Conservation (phyloP, 2,113 vertebrate genomes). For the Zingel zingel region DNA sequence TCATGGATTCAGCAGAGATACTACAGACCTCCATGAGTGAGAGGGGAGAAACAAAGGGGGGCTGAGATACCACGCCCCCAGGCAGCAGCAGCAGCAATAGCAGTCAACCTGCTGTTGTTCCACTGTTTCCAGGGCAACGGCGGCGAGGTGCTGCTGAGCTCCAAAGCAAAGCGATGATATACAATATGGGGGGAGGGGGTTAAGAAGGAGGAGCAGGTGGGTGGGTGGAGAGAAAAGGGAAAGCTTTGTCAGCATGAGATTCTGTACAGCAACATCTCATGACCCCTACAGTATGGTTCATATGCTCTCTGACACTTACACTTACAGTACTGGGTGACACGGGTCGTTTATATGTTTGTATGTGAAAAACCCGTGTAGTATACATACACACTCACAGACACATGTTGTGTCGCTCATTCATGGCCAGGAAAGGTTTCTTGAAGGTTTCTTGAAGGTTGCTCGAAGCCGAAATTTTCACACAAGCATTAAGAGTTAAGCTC, state of each 20-base stretch:
- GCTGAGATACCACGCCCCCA: slow-evolving; percentile 65
- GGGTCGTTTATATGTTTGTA: not conserved
- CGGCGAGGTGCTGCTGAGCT: slow-evolving; percentile 82
- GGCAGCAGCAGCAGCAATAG: slow-evolving; percentile 57
- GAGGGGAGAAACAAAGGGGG: slow-evolving; percentile 38
- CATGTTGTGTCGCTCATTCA: slow-evolving; percentile 2
- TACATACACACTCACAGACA: not conserved
- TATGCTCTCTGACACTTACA: slow-evolving; percentile 5
- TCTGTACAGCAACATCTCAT: slow-evolving; percentile 12
- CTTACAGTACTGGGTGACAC: not conserved
- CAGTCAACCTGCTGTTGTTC: slow-evolving; percentile 86
- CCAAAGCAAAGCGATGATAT: slow-evolving; percentile 76
- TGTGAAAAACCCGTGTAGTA: too few species aligned
- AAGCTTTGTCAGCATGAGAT: slow-evolving; percentile 34
- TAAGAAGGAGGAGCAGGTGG: slow-evolving; percentile 68
- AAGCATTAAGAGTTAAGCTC: slow-evolving; percentile 55
- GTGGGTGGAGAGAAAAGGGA: slow-evolving; percentile 56
- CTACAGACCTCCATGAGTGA: slow-evolving; percentile 35
- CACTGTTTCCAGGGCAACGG: slow-evolving; percentile 91
- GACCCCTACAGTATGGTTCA: slow-evolving; percentile 4
- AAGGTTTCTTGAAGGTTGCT: slow-evolving; percentile 67
- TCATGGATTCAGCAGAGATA: slow-evolving; percentile 41
- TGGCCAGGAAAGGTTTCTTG: slow-evolving; percentile 53
- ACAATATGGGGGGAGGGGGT: slow-evolving; percentile 66
- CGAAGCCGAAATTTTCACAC: slow-evolving; percentile 55